A percentile compares a stretch with the other conserved stretches of the same genome.
Conservation (phyloP, 2,797 vertebrate genomes). For the Spinus pinus region DNA sequence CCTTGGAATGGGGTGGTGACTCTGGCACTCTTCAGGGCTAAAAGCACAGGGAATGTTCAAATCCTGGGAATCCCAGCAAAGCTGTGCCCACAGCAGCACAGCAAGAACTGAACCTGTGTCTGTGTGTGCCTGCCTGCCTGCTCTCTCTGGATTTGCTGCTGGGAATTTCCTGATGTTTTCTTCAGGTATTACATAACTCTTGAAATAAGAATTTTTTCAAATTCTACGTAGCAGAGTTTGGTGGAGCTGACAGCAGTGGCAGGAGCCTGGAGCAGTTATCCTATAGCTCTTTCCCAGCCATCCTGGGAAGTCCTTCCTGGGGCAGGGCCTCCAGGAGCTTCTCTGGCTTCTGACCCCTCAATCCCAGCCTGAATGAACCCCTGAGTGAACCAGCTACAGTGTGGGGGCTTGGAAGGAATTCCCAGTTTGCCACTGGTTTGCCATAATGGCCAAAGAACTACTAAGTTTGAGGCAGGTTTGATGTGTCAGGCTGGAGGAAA, state of each 20-base stretch:
- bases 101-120: fast-evolving
- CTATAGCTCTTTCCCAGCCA: neutral
- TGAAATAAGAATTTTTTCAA: fast-evolving
- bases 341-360: neutral
- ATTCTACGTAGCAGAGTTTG: fast-evolving
- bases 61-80: neutral
- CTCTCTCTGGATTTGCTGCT: neutral
- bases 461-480: fast-evolving
- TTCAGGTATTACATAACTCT: fast-evolving
- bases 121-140: fast-evolving
- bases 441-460: fast-evolving
- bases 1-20: neutral
- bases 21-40: neutral
- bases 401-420: neutral
- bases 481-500: neutral
- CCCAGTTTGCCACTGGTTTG: neutral
- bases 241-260: neutral
- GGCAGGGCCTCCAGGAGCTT: neutral
- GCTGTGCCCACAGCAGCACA: neutral
- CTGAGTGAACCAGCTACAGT: neutral
- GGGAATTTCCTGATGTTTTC: neutral
- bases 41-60: neutral
- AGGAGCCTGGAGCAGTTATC: neutral
- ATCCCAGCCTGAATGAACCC: neutral
- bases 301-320: neutral